Percentiles rank a stretch among this genome's conserved stretches.
These are phyloP conservation scores for Sardina pilchardus DNA, from an alignment of 2,113 vertebrate genomes.

Conservation along the genomic window DNA sequence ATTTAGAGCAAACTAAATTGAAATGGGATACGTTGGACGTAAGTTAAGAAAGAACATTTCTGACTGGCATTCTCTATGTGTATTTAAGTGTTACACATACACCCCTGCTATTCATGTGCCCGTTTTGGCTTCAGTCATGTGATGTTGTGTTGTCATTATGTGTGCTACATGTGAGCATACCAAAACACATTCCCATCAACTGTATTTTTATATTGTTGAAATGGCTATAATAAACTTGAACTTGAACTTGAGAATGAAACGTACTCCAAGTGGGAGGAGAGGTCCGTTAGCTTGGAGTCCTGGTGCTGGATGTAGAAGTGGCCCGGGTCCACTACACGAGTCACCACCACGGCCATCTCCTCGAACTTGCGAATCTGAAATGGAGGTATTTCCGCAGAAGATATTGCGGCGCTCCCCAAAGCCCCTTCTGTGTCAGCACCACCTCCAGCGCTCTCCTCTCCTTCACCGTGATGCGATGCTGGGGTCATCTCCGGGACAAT, in stretches of 20 bases:
- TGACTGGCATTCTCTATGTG: constrained; percentile 33
- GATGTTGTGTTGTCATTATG: no score
- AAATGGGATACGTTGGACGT: constrained; percentile 27
- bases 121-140: no score
- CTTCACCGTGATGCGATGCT: not conserved
- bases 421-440: not conserved
- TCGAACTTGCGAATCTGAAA: constrained; percentile 66
- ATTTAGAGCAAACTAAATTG: constrained; percentile 28
- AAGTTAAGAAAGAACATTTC: constrained; percentile 39
- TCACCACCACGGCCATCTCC: constrained; percentile 68
- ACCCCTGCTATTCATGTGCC: no score
- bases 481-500: not conserved
- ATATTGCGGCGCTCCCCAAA: not conserved
- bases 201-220: no score
- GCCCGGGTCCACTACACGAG: constrained; percentile 61
- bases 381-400: constrained; percentile 51
- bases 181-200: no score
- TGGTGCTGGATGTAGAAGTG: constrained; percentile 68
- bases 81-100: no score
- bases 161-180: no score
- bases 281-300: constrained; percentile 49
- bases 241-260: constrained; percentile 23
- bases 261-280: constrained; percentile 52
- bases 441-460: not conserved
- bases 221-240: no score